Evolutionary conservation across 1,140 invertebrate species (phyloP), one percentile per base, ranked within the genome.

Genomic region (Macrotrachela quadricornifera): DNA sequence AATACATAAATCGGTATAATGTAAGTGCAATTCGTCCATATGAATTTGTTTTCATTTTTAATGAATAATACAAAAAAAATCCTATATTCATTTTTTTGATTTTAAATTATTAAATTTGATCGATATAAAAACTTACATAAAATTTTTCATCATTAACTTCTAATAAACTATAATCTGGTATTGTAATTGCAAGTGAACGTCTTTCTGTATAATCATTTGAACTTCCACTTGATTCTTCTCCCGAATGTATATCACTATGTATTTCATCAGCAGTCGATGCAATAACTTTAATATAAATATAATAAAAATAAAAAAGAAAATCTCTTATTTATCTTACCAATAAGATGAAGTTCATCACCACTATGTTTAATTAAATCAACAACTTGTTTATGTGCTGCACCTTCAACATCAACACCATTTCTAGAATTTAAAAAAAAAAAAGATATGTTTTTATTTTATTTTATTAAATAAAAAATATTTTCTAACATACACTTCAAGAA

Each of bases 351-450:
- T 56, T 84, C 83, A 71, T 97, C 91, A 12, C 91, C 91, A 1
- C 92, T 90, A 14, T 88, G 92, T 68, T 96, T 96, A 56, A 99
- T 99, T 46, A 95, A 74, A 71, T 99, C 92, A 12, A 99, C 94
- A 38, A 99, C 94, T 73, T 96, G 90, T 65, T 92, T 88, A 71
- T 99, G 94, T 37, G 91, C 96, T 0, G 91, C 80, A 44, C 92
- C 94, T 76, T 99, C 94, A 0, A 99, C 94, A 73, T 87, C 94
- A 11, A 85, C 80, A 57, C 82, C 82, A 77, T 99, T 99, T 30
- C 21, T 30, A 30, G 8, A 30, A 4, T 2, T 4, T 4, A 30
- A 30, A 30, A 30, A 30, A 30, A 30, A 2, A 30, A 2, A 30
- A 30, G 2, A 8, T 8, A 30, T 30, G 21, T 30, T 4, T 30